Evolutionary conservation across 2,797 vertebrate species (phyloP).

Genomic region (Ceyx erithaca): DNA sequence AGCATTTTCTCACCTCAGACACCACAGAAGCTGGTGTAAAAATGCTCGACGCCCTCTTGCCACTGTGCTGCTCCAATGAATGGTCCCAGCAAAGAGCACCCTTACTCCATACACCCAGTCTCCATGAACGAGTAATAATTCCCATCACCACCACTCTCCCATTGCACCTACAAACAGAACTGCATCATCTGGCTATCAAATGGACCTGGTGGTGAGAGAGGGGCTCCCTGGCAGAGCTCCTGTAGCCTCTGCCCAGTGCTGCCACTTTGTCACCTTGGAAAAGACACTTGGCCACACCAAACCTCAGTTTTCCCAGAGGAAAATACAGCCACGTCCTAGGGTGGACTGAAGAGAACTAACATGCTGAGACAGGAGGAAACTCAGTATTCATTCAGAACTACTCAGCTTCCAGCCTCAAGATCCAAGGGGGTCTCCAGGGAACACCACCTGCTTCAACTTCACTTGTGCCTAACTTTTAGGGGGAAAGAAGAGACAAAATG

Average conservation of each 20-base stretch:
- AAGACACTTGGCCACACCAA: not conserved
- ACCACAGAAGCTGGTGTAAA: not conserved
- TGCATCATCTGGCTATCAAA: no score
- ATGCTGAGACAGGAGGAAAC: not conserved
- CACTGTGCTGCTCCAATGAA: not conserved
- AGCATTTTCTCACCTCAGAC: not conserved
- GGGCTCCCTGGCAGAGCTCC: not conserved
- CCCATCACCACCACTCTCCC: not conserved
- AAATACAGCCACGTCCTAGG: not conserved
- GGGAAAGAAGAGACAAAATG: not conserved
- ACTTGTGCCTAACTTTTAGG: conserved; percentile 1
- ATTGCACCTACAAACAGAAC: not conserved
- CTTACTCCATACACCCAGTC: not conserved
- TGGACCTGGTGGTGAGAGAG: not conserved
- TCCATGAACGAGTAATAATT: not conserved
- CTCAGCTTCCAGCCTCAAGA: not conserved
- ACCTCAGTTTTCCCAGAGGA: conserved; percentile 2
- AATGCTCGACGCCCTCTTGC: not conserved
- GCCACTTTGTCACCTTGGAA: not conserved
- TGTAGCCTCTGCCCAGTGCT: rapidly evolving
- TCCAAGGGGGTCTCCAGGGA: not conserved
- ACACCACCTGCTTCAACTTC: not conserved
- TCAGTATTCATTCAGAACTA: not conserved
- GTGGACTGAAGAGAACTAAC: not conserved
- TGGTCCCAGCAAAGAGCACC: not conserved